A percentile compares a stretch with the other conserved stretches of the same genome.
phyloP scores from a whole-genome alignment of 53 echinoderm and acorn worm species.

The Echinarachnius parma region DNA sequence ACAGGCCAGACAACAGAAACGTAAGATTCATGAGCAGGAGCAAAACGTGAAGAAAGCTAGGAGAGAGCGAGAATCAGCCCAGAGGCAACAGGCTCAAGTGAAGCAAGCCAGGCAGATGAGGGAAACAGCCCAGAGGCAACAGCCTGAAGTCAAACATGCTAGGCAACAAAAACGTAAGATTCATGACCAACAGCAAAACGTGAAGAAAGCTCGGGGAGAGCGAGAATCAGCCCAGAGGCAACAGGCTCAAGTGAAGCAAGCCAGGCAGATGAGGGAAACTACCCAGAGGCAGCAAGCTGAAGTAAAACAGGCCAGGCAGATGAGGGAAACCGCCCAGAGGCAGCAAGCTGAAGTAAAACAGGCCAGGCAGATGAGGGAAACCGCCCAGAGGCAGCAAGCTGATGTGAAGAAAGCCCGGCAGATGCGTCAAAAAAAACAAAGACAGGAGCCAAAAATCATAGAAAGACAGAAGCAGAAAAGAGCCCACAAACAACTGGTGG shows the following conservation, averaged over 20 bases:
- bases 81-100: no score
- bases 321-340: not conserved
- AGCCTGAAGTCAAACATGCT: no score
- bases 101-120: no score
- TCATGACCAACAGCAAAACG: no score
- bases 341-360: not conserved
- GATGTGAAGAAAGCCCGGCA: conserved; percentile 23
- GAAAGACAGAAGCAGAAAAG: conserved; percentile 1
- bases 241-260: not conserved
- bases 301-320: conserved; percentile 11
- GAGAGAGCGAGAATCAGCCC: no score
- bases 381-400: conserved; percentile 22
- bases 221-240: no score
- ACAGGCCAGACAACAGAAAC: no score
- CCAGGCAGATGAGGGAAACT: conserved; percentile 5
- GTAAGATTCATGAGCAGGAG: no score
- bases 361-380: not conserved
- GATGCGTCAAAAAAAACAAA: not conserved
- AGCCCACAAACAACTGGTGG: not conserved
- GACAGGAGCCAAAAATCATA: conserved; percentile 2
- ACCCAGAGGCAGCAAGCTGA: conserved; percentile 24
- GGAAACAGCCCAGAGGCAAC: no score
- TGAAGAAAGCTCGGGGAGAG: no score
- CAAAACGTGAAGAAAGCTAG: no score
- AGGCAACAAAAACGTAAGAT: no score